Base-by-base conservation (phyloP, 2,113 vertebrate genomes). In the Platichthys stellatus region DNA sequence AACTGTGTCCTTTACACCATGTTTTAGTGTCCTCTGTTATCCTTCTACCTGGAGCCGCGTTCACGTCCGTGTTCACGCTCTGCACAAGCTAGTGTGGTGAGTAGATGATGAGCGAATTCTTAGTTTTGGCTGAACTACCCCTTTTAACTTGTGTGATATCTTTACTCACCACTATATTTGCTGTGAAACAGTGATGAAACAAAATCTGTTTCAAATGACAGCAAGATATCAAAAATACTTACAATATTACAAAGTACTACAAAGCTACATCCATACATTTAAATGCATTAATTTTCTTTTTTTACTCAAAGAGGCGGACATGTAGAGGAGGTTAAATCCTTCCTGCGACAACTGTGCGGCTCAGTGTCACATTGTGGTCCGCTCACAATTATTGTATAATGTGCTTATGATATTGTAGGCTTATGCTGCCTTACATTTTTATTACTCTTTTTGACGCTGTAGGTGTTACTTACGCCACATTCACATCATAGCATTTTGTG, bases 281-380 rank as follows among this genome's bases (percentile, higher is more conserved):
- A 59, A 3, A 28, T 18, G 23, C 38, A 70, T 10, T 76, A 24
- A 63, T 24, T 54, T 62, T 40, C 31, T 54, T 65, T 40, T 60
- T 62, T 66, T 28, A 31, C 17, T 72, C 53, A 2, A 14, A 24
- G 18, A 43, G 57, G 12, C 43, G 5, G 24, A 26, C 65, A 31
- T 31, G 31, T 31, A 31, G 31, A 31, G 31, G 31, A 31, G 31
- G 31, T 31, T 31, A 31, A 31, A 31, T 31, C 31, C 31, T 21
- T 4, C 0, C 28, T 43, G 14, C 40, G 54, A 73, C 31, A 63
- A 60, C 57, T 58, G 5, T 62, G 45, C 70, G 54, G 56, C 28
- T 77, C 53, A 60, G 20, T 71, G 71, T 79, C 69, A 74, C 11
- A 28, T 72, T 60, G 66, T 49, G 51, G 20, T 72, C 40, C 12